Evolutionary conservation across 1,140 invertebrate species (phyloP), one percentile per base, ranked within the genome.

Genomic region (Diorhabda carinulata): DNA sequence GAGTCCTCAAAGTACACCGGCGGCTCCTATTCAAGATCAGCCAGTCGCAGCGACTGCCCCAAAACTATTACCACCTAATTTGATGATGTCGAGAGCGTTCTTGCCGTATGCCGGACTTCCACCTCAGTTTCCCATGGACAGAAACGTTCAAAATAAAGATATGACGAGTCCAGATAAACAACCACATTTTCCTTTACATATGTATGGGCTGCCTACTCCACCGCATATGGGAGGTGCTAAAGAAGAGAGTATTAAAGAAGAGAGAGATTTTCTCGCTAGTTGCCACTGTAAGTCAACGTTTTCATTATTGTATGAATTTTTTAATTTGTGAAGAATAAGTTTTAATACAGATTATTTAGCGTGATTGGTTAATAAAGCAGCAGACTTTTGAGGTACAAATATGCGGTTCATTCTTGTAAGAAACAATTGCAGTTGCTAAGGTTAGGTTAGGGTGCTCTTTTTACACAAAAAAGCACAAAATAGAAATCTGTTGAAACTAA

Each of bases 101-200:
- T 77, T 88, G 60, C 82, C 82, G 0, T 85, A 87, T 5, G 88
- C 89, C 61, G 84, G 86, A 41, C 76, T 88, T 47, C 86, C 87
- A 8, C 84, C 87, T 3, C 87, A 86, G 70, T 80, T 82, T 68
- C 78, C 84, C 72, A 59, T 84, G 73, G 71, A 81, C 80, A 68
- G 81, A 80, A 77, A 77, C 57, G 81, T 81, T 68, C 60, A 71
- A 6, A 69, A 70, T 5, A 79, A 80, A 67, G 81, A 81, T 59
- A 72, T 71, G 62, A 40, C 61, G 4, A 72, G 69, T 52, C 71
- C 72, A 25, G 77, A 82, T 40, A 81, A 80, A 68, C 80, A 77
- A 72, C 78, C 77, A n/a, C 81, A 78, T 72, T 83, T 81, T 76
- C 80, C 78, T 25, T 74, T 76, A 72, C 78, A 76, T 57, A 79